Evolutionary conservation across 2,797 vertebrate genomes (phyloP).

Genomic region (Gallinago solitaria): DNA sequence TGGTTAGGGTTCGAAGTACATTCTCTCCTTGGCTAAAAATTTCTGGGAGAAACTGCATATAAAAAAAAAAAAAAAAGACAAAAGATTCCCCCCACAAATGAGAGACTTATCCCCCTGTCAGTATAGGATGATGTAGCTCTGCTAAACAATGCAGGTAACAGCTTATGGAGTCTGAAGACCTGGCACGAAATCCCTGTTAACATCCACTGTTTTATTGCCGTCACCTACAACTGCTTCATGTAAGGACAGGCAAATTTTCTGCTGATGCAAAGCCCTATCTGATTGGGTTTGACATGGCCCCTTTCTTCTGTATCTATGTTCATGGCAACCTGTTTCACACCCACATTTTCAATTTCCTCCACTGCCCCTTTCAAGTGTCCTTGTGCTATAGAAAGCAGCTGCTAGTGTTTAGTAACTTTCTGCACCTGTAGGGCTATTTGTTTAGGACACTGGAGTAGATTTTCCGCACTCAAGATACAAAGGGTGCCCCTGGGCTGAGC

Average conservation of each 20-base stretch:
- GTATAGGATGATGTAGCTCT: not conserved
- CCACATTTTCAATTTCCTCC: slow-evolving; percentile 17
- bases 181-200: not conserved
- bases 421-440: slow-evolving; percentile 9
- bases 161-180: not conserved
- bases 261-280: not conserved
- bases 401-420: slow-evolving; percentile 14
- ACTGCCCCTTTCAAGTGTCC: not conserved
- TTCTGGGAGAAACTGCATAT: not conserved
- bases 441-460: not conserved
- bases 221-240: not conserved
- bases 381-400: slow-evolving; percentile 6
- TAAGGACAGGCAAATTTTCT: not conserved
- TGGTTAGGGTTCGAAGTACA: not conserved
- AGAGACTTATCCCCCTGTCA: not conserved
- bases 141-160: not conserved
- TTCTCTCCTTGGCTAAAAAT: not conserved
- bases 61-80: not conserved
- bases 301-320: not conserved
- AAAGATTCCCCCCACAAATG: not conserved
- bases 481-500: slow-evolving; percentile 3
- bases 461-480: slow-evolving; percentile 11
- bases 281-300: not conserved
- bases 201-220: not conserved
- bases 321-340: not conserved